These are phyloP conservation scores for Meandrina meandrites DNA, from an alignment of 92 coral and sea anemone species.

Conservation along the genomic window DNA sequence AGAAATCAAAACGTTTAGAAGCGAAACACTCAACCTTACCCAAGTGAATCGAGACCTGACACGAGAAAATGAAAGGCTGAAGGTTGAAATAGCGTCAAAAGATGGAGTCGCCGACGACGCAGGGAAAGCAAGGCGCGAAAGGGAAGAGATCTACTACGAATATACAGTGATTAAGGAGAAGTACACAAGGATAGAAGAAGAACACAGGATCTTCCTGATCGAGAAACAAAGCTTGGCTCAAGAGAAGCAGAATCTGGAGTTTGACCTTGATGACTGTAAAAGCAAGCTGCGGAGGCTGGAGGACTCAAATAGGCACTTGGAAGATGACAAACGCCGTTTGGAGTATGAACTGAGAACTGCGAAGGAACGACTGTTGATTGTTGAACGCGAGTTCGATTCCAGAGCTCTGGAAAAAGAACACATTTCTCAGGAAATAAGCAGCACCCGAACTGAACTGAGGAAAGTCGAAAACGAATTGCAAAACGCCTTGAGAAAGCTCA, in stretches of 20 bases:
- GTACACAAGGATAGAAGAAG: constrained; percentile 56
- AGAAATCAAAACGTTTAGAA: constrained; percentile 30
- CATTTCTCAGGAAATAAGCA: constrained; percentile 43
- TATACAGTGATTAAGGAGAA: constrained; percentile 63
- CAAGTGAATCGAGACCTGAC: constrained; percentile 40
- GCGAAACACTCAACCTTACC: constrained; percentile 11
- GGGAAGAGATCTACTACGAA: constrained; percentile 64
- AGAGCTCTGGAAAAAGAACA: constrained; percentile 43
- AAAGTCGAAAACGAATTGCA: constrained; percentile 69
- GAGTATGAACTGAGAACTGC: constrained; percentile 63
- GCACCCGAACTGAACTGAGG: constrained; percentile 49
- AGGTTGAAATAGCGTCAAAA: constrained; percentile 26
- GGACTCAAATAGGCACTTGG: constrained; percentile 28
- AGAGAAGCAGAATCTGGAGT: constrained; percentile 60
- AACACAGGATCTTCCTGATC: constrained; percentile 42
- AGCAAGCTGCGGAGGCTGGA: constrained; percentile 45
- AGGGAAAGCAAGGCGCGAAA: constrained; percentile 47
- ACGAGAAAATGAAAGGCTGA: constrained; percentile 51
- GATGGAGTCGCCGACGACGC: constrained; percentile 44
- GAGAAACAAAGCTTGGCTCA: constrained; percentile 60
- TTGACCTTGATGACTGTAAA: constrained; percentile 59
- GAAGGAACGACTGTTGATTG: constrained; percentile 58
- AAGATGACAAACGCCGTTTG: constrained; percentile 62
- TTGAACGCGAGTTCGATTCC: constrained; percentile 64
- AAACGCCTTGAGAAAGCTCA: constrained; percentile 53